These are phyloP conservation scores for Suricata suricatta DNA, from an alignment of 2,113 vertebrate genomes.

Conservation along the genomic window DNA sequence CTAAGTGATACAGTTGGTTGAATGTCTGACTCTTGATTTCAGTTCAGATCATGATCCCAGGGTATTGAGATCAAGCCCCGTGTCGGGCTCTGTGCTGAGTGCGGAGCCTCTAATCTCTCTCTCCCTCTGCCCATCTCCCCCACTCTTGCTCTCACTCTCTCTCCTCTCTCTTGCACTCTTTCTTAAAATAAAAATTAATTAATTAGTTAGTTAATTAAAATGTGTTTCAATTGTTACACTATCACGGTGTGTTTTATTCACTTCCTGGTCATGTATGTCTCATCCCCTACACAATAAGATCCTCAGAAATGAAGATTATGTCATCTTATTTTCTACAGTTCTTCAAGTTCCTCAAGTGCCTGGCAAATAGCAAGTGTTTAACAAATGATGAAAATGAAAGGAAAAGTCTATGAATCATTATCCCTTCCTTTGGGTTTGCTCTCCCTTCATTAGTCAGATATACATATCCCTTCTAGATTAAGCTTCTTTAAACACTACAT, in stretches of 20 bases:
- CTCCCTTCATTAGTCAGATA: neutral
- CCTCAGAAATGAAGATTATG: neutral
- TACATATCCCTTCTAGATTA: neutral
- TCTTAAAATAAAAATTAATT: too few species aligned
- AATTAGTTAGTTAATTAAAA: neutral
- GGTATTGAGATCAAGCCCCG: neutral
- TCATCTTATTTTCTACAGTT: neutral
- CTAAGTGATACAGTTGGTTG: neutral
- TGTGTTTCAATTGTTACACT: neutral
- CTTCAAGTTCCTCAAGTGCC: neutral
- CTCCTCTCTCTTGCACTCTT: too few species aligned
- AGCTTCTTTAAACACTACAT: neutral
- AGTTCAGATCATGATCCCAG: neutral
- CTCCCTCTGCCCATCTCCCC: neutral
- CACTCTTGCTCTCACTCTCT: neutral
- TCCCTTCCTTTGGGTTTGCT: neutral
- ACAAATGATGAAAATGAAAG: neutral
- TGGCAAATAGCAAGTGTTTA: conserved; percentile 5
- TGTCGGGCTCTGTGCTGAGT: neutral
- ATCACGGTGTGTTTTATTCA: too few species aligned
- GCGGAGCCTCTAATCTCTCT: neutral
- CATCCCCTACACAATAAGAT: neutral
- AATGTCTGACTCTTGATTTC: neutral
- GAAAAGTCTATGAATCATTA: neutral
- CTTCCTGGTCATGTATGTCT: neutral